Evolutionary conservation across 1,140 invertebrate species (phyloP), one percentile per base, ranked within the genome.

Genomic region (Orius insidiosus): DNA sequence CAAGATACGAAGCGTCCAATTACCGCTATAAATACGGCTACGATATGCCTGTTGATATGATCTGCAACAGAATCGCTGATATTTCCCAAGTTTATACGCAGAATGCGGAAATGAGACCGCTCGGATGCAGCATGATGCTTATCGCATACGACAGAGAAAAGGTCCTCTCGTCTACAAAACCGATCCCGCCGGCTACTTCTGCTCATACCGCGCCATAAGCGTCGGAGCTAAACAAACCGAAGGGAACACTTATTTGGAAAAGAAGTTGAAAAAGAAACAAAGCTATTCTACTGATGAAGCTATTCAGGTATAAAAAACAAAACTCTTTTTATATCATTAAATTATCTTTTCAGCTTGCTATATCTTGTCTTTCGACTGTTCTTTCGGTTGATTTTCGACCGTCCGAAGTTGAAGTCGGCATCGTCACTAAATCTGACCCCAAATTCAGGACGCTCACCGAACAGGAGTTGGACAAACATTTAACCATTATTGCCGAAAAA

Each of bases 1-100:
- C 96, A 2, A 76, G 93, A 37, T 89, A 93, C 59, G 96, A 99
- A 68, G 94, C 95, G 5, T 88, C 93, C 19, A 88, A 95, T 63
- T 99, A 86, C 72, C 90, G 85, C 59, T 98, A 99, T 61, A 96
- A 95, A 62, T 89, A 86, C 61, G 92, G 90, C 8, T 88, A 89
- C 59, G 83, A 94, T 46, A 97, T 99, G 59, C 89, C 94, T 1
- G 78, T 95, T 49, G 90, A 98, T 66, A 74, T 85, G 50, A 66
- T 98, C 5, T 95, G 90, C 58, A 78, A 88, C 51, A 73, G 92
- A 43, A 81, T 99, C 18, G 94, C 94, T 11, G 95, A 99, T 62
- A 90, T 99, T 48, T 93, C 89, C 54, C 95, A 99, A 68, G 89
- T 98, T 2, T 99, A 98, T 64, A 99, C 96, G 1, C 96, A 99